Conservation (phyloP, 1,140 invertebrate species). For the Pseudomyrmex dendroicus region DNA sequence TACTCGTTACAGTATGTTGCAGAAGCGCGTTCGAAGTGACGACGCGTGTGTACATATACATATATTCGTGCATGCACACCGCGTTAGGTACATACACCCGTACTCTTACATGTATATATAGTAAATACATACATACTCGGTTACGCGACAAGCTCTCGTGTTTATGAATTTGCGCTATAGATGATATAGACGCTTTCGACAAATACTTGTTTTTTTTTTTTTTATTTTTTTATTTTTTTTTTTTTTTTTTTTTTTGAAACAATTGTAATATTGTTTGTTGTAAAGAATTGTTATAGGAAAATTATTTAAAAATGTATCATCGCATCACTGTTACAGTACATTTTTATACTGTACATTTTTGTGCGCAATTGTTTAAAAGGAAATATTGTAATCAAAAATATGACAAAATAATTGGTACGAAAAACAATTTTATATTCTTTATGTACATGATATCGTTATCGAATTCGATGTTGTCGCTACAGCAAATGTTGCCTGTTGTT, state of each 20-base stretch:
- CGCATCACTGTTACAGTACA: too few species aligned
- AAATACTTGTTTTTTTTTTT: neutral
- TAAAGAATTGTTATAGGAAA: too few species aligned
- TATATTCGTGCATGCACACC: slow-evolving; percentile 24
- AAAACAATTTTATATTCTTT: neutral
- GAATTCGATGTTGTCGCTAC: neutral
- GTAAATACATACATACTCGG: neutral
- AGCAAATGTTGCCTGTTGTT: neutral
- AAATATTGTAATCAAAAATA: neutral
- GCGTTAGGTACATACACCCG: neutral
- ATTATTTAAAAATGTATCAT: neutral
- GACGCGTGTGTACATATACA: slow-evolving; percentile 19
- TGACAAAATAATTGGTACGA: neutral
- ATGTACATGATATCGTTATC: neutral
- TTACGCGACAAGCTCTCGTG: slow-evolving; percentile 19
- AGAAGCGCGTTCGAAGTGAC: slow-evolving; percentile 26
- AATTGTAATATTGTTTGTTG: too few species aligned
- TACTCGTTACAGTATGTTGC: slow-evolving; percentile 41
- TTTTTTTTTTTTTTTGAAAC: neutral
- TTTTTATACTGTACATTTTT: too few species aligned
- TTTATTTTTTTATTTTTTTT: too few species aligned
- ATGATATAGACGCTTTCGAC: neutral
- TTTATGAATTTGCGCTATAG: slow-evolving; percentile 26
- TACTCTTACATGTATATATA: neutral
- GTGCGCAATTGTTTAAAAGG: too few species aligned